Evolutionary conservation across 2,113 vertebrate species (phyloP).

Genomic region (Indri indri): DNA sequence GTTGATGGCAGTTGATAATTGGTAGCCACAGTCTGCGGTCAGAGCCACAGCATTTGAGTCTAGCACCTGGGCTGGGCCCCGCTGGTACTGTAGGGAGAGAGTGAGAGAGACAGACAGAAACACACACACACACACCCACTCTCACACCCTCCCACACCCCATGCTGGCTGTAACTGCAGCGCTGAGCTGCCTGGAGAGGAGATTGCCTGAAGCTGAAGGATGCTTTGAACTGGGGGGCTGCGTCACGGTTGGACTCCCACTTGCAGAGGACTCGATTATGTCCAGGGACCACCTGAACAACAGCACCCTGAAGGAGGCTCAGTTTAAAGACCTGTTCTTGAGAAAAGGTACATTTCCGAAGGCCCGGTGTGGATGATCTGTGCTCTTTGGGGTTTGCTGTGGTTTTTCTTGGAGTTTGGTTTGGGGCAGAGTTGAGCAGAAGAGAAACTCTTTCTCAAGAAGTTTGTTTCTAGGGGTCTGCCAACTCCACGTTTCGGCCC

Average conservation of each 20-base stretch:
- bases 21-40: conserved; percentile 60
- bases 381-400: neutral
- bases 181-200: conserved; percentile 45
- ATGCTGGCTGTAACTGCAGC: neutral
- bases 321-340: conserved; percentile 83
- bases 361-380: neutral
- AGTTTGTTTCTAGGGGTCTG: neutral
- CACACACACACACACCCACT: neutral
- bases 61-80: conserved; percentile 63
- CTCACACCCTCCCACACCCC: neutral
- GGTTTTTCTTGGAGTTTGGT: neutral
- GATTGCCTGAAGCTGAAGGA: conserved; percentile 47
- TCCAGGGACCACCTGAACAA: conserved; percentile 83
- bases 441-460: neutral
- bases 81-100: conserved; percentile 31
- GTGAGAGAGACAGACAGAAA: neutral
- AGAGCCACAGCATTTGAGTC: conserved; percentile 52
- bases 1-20: conserved; percentile 63
- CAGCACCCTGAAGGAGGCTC: conserved; percentile 84
- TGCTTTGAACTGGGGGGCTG: conserved; percentile 66
- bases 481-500: neutral
- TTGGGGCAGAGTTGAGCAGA: neutral
- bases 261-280: conserved; percentile 80
- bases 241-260: conserved; percentile 54
- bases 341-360: conserved; percentile 83